Conservation (phyloP, 2,113 vertebrate species). For the Phoenicopterus ruber region DNA sequence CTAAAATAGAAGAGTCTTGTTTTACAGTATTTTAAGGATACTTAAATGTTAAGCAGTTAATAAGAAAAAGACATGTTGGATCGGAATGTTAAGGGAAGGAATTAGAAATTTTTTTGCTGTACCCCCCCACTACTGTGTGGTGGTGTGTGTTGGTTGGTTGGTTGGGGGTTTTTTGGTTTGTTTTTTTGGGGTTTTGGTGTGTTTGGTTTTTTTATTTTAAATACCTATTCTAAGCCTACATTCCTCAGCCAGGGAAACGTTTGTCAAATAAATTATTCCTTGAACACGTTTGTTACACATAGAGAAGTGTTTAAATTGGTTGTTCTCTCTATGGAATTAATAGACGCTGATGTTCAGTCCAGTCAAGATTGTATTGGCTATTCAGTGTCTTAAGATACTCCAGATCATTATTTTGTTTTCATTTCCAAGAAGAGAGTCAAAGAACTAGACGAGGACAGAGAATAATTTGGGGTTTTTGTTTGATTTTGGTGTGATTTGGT, state of each 20-base stretch:
- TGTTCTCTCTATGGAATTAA: neutral
- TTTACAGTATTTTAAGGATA: neutral
- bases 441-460: neutral
- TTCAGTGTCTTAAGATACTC: neutral
- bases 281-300: neutral
- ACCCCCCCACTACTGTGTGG: fast-evolving
- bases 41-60: neutral
- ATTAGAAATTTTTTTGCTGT: neutral
- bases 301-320: neutral
- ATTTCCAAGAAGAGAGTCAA: neutral
- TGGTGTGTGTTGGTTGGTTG: neutral
- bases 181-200: neutral
- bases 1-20: neutral
- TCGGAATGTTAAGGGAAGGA: neutral
- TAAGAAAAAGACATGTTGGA: neutral
- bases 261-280: neutral
- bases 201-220: neutral
- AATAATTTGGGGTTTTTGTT: fast-evolving
- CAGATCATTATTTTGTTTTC: neutral
- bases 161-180: too few relatives aligned
- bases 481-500: neutral
- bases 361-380: neutral
- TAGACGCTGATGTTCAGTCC: neutral
- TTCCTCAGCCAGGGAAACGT: neutral
- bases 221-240: neutral